A percentile compares a stretch with the other conserved stretches of the same genome.
phyloP scores from a whole-genome alignment of 35 echinoderm and acorn worm genomes.

The Acanthaster planci region DNA sequence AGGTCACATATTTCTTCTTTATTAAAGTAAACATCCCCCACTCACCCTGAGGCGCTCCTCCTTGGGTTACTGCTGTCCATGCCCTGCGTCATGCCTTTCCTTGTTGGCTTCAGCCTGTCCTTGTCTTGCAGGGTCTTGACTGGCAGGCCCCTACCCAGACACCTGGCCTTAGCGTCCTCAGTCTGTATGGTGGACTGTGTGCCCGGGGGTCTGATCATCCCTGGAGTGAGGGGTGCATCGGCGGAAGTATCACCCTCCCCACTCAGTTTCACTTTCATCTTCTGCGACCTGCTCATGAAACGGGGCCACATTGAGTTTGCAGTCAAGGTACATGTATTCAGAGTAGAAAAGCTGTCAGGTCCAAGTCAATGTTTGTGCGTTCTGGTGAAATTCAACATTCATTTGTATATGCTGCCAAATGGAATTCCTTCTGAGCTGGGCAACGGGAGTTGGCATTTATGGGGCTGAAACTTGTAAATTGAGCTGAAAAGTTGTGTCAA shows the following conservation, averaged over 20 bases:
- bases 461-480: too few relatives aligned
- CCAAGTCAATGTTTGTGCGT: too few relatives aligned
- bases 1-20: too few relatives aligned
- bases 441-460: too few relatives aligned
- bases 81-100: conserved; percentile 59
- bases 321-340: too few relatives aligned
- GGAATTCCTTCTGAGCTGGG: too few relatives aligned
- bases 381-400: too few relatives aligned
- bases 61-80: conserved; percentile 75
- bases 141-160: conserved; percentile 37
- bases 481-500: too few relatives aligned
- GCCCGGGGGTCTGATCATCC: conserved; percentile 39
- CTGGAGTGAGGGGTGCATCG: neutral
- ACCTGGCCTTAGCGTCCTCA: conserved; percentile 57
- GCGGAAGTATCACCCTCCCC: conserved; percentile 28
- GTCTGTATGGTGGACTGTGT: conserved; percentile 50
- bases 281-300: conserved; percentile 53
- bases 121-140: conserved; percentile 53
- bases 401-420: too few relatives aligned
- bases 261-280: conserved; percentile 39
- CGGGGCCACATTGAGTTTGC: neutral
- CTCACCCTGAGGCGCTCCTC: conserved; percentile 89
- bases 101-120: conserved; percentile 47
- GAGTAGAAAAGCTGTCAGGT: too few relatives aligned
- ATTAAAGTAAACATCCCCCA: too few relatives aligned